Base-by-base conservation (phyloP, 2,113 vertebrate species). In the Cebus imitator region DNA sequence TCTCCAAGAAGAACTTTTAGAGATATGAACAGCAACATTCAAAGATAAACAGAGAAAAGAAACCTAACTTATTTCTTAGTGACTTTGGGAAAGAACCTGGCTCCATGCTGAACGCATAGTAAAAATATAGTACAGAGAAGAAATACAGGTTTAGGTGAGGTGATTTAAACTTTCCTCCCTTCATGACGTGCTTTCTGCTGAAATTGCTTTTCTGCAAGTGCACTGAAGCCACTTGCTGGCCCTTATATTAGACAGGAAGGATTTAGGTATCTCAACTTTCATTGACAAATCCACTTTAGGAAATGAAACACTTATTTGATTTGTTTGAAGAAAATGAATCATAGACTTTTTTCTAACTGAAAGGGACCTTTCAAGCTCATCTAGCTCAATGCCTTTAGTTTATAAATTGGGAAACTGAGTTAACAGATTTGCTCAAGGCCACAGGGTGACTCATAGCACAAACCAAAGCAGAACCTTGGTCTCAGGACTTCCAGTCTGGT, bases 251-350 rank as follows among this genome's bases (percentile, higher is more conserved):
- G 96, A 93, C 95, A 96, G 92, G 90, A 95, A 97, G 91, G 97
- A 98, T 97, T 97, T 97, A 97, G 96, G 95, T 91, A 94, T 98
- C 97, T 98, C 97, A 96, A 87, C 91, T 87, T 97, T 90, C 95
- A 97, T 94, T 98, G 98, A 98, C 92, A 90, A 97, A 97, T 87
- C 93, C 95, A 97, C 97, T 97, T 97, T 93, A 95, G 96, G 96
- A 98, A 97, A 98, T 98, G 96, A 97, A 98, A 97, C 72, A 48
- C 84, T 96, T 97, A 97, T 97, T 97, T 98, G 96, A 98, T 98
- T 98, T 98, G 91, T 96, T 97, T 97, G 95, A 97, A 94, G 95
- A 90, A 85, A 98, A 97, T 94, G 95, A 97, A 90, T 97, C 96
- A 97, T 92, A 81, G 96, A 92, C 94, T 97, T 97, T 95, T 83